Percentiles rank a stretch among this genome's conserved stretches.
Evolutionary conservation across 2,888 invertebrate genomes (phyloP).

Genomic region (Capitulum mitella): DNA sequence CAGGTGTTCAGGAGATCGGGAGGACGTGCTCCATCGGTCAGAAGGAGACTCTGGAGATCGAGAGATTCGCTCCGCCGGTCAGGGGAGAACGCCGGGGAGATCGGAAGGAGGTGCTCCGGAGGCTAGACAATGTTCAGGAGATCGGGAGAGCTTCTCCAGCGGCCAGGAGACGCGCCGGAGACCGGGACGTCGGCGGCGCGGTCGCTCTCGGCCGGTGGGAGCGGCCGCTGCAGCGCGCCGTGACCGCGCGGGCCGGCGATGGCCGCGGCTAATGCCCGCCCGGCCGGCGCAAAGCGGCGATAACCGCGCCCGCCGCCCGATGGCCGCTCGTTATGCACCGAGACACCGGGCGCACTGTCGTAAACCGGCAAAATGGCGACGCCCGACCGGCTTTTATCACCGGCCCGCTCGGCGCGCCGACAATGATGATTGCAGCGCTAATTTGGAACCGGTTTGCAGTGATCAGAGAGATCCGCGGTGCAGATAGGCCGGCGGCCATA

Average conservation of each 20-base stretch:
- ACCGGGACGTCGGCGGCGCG: background rate
- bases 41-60: too few relatives aligned
- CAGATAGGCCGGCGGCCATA: background rate
- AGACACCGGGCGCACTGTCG: background rate
- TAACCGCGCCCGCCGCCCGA: too few relatives aligned
- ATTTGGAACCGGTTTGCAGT: conserved; percentile 9
- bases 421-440: conserved; percentile 12
- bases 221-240: background rate
- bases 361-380: conserved; percentile 21
- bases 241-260: background rate
- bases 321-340: background rate
- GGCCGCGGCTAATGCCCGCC: background rate
- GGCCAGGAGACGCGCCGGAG: too few relatives aligned
- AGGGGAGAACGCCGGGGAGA: too few relatives aligned
- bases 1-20: too few relatives aligned
- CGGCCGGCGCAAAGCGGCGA: background rate
- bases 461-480: background rate
- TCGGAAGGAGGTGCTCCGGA: too few relatives aligned
- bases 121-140: too few relatives aligned
- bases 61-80: too few relatives aligned
- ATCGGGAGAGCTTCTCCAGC: too few relatives aligned
- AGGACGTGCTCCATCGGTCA: too few relatives aligned
- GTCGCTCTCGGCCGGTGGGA: background rate
- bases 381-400: conserved; percentile 1
- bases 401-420: background rate